Conservation (phyloP, 2,797 vertebrate genomes). For the Pangasius macronema region DNA sequence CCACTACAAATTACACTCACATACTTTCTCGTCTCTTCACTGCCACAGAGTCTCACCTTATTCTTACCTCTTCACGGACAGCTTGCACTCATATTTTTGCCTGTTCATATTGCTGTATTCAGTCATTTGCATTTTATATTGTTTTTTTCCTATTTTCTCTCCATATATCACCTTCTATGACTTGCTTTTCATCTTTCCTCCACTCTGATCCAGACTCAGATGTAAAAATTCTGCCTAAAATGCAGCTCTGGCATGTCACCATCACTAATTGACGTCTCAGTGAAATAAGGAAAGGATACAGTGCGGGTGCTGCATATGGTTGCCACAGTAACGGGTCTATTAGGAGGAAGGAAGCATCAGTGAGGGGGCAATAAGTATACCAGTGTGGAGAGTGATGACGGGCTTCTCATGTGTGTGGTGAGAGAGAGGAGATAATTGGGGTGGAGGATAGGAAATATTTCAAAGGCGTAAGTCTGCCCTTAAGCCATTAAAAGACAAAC, state of each 20-base stretch:
- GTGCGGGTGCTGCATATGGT: conserved; percentile 38
- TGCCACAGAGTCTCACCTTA: neutral
- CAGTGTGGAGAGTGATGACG: conserved; percentile 14
- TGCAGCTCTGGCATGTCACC: conserved; percentile 16
- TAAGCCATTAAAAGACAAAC: neutral
- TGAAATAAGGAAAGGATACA: conserved; percentile 46
- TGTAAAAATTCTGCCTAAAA: conserved; percentile 9
- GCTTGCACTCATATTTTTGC: neutral
- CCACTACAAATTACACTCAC: conserved; percentile 3
- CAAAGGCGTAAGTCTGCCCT: neutral
- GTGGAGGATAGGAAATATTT: conserved; percentile 22
- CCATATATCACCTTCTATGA: neutral
- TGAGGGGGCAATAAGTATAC: conserved; percentile 36
- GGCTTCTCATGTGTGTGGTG: conserved; percentile 11
- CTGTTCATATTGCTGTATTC: neutral
- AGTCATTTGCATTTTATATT: neutral
- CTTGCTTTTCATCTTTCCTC: neutral
- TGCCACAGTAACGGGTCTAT: conserved; percentile 52
- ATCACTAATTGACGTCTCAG: conserved; percentile 41
- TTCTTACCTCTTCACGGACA: conserved; percentile 5
- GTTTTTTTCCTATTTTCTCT: neutral
- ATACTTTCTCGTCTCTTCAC: neutral
- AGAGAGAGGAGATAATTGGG: conserved; percentile 26
- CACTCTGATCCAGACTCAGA: neutral
- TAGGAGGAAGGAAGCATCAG: conserved; percentile 43